Evolutionary conservation across 2,113 vertebrate species (phyloP).

Genomic region (Passer domesticus): DNA sequence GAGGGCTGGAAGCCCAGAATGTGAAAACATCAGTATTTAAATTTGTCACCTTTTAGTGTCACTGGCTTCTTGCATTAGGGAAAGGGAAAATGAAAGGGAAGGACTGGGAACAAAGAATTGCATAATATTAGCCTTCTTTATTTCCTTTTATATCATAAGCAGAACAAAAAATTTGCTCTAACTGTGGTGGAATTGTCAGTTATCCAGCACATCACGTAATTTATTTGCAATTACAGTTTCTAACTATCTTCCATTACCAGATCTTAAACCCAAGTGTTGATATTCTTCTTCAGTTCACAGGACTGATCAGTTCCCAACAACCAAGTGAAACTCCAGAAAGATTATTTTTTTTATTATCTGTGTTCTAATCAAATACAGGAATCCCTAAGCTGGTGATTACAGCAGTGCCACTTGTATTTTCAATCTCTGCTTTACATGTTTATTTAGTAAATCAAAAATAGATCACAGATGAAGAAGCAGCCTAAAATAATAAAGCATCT

Average conservation of each 20-base stretch:
- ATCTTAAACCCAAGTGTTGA: neutral
- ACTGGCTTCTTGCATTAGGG: neutral
- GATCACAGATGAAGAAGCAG: neutral
- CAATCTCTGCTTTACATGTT: neutral
- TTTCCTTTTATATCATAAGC: neutral
- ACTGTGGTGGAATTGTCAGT: neutral
- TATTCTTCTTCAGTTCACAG: neutral
- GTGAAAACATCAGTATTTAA: neutral
- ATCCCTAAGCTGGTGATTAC: neutral
- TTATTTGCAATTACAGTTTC: neutral
- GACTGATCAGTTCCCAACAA: neutral
- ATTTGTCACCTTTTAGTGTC: neutral
- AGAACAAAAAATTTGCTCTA: neutral
- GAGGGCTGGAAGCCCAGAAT: neutral
- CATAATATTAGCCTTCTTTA: neutral
- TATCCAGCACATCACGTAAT: neutral
- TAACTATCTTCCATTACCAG: neutral
- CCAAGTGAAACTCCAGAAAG: neutral
- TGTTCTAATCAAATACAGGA: neutral
- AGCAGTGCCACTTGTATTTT: neutral
- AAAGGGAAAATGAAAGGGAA: neutral
- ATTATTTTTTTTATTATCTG: neutral
- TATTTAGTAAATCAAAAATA: constrained; percentile 17
- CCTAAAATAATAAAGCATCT: neutral
- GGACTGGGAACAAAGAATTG: neutral